Percentiles rank a stretch among this genome's conserved stretches.
Evolutionary conservation across 2,113 vertebrate genomes (phyloP).

Genomic region (Hydrochoerus hydrochaeris): DNA sequence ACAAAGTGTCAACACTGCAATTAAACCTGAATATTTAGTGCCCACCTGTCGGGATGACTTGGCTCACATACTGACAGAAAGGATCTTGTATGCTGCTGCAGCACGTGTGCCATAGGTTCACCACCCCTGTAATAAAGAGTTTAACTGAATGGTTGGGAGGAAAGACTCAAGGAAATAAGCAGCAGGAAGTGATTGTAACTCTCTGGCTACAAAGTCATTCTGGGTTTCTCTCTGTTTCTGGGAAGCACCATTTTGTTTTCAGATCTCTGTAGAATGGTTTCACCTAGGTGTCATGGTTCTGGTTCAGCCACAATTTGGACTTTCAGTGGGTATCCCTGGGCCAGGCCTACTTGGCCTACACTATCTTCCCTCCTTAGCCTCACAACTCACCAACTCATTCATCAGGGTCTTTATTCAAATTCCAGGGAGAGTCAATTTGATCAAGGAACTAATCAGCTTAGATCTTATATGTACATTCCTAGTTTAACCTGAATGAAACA

Average conservation of each 20-base stretch:
- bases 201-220: background rate
- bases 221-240: background rate
- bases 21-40: background rate
- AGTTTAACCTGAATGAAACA: background rate
- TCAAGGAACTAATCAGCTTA: background rate
- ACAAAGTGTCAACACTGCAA: background rate
- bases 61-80: background rate
- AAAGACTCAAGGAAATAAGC: background rate
- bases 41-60: background rate
- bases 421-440: background rate
- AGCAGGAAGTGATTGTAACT: background rate
- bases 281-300: background rate
- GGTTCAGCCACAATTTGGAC: background rate
- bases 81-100: background rate
- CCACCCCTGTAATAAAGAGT: background rate
- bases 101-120: background rate
- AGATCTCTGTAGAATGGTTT: background rate
- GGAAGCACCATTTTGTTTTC: background rate
- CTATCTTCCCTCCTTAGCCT: background rate
- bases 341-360: background rate
- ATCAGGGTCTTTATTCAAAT: background rate
- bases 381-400: background rate
- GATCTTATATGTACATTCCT: background rate
- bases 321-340: background rate
- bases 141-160: background rate